These are phyloP conservation scores for Takifugu rubripes DNA, from an alignment of 2,797 vertebrate genomes.

Conservation along the genomic window DNA sequence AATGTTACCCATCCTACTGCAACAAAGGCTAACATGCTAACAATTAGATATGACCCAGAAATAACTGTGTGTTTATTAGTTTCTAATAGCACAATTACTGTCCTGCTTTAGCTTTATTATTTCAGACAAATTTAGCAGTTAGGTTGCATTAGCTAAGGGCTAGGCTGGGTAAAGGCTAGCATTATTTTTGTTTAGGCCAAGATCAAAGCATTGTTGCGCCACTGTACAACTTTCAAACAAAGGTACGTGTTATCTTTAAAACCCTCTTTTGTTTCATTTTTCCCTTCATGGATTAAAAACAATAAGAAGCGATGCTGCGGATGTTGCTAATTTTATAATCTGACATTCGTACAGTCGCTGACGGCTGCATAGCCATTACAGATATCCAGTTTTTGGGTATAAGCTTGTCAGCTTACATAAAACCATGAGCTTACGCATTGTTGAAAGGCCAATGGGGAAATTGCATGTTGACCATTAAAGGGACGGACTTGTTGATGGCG, in stretches of 20 bases:
- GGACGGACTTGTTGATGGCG: conserved; percentile 35
- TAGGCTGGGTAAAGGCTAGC: background rate
- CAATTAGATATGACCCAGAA: too few relatives aligned
- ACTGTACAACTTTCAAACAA: background rate
- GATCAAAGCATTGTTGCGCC: background rate
- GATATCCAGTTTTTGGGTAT: conserved; percentile 23
- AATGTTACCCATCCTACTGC: too few relatives aligned
- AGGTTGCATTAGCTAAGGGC: too few relatives aligned
- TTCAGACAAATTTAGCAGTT: too few relatives aligned
- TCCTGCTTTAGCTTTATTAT: too few relatives aligned
- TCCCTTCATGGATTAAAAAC: background rate
- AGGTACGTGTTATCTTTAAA: background rate
- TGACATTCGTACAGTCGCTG: conserved; percentile 5
- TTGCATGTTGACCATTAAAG: conserved; percentile 33
- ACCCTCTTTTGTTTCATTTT: background rate
- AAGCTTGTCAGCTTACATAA: conserved; percentile 38
- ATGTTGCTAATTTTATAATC: background rate
- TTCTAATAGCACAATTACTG: too few relatives aligned
- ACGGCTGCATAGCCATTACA: conserved; percentile 28
- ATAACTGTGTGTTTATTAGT: too few relatives aligned
- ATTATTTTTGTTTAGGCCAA: background rate
- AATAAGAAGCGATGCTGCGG: background rate
- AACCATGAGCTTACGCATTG: conserved; percentile 32
- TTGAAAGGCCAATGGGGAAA: conserved; percentile 30
- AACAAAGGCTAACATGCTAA: too few relatives aligned